phyloP scores from a whole-genome alignment of 2,888 invertebrate species.

The Celastrina argiolus region DNA sequence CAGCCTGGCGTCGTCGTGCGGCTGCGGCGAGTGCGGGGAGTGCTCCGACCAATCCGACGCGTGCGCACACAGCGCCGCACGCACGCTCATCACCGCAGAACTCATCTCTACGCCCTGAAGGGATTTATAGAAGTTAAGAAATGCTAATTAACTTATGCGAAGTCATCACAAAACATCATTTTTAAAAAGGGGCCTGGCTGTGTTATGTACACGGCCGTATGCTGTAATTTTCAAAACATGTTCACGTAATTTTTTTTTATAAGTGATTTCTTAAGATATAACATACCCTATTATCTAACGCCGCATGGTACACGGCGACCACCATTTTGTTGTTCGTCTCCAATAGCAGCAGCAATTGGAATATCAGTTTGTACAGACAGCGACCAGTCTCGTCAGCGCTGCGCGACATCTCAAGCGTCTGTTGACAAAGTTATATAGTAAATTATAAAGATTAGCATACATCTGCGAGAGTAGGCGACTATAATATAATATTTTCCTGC shows the following conservation, averaged over 20 bases:
- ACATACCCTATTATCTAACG: slow-evolving; percentile 63
- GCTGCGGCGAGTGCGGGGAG: slow-evolving; percentile 38
- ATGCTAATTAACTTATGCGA: too few species aligned
- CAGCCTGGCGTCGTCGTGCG: slow-evolving; percentile 57
- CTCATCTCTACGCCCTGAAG: slow-evolving; percentile 67
- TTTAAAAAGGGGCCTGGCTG: too few species aligned
- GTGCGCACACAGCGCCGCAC: slow-evolving; percentile 51
- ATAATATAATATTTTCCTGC: too few species aligned
- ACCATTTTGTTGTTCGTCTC: slow-evolving; percentile 93
- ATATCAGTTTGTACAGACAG: slow-evolving; percentile 90
- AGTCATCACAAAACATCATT: too few species aligned
- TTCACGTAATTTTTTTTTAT: too few species aligned
- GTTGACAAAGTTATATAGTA: slow-evolving; percentile 31
- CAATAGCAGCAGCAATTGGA: slow-evolving; percentile 92
- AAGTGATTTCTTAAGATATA: not conserved
- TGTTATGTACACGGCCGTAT: too few species aligned
- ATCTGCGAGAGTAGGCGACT: too few species aligned
- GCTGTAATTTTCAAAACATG: too few species aligned
- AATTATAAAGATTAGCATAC: not conserved
- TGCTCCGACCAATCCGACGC: slow-evolving; percentile 47
- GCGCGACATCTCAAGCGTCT: slow-evolving; percentile 90
- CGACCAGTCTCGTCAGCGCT: slow-evolving; percentile 92
- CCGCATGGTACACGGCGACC: slow-evolving; percentile 75
- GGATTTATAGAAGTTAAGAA: not conserved
- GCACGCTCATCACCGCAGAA: slow-evolving; percentile 55